Evolutionary conservation across 2,888 invertebrate genomes (phyloP).

Genomic region (Gymnocheta viridis): DNA sequence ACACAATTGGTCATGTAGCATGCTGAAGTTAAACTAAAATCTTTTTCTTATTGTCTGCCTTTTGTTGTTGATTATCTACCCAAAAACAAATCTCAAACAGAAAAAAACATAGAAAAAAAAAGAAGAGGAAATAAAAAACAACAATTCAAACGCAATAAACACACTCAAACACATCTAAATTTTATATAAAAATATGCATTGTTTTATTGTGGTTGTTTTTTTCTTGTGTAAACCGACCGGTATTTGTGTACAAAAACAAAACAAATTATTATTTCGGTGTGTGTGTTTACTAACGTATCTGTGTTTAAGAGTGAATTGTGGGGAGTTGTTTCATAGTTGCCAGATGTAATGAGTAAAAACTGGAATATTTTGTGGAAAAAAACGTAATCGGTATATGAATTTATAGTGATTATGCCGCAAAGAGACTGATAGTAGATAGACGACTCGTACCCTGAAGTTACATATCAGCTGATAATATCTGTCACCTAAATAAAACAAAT

Average conservation of each 20-base stretch:
- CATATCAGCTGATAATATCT: no score
- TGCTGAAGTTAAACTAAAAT: conserved; percentile 66
- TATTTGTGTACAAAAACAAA: conserved; percentile 48
- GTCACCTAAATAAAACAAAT: no score
- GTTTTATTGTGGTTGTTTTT: conserved; percentile 19
- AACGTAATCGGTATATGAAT: no score
- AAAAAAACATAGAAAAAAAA: conserved; percentile 15
- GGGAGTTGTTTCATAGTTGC: neutral
- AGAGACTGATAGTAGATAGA: no score
- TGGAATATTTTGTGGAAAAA: no score
- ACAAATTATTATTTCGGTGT: neutral
- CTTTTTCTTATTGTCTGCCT: conserved; percentile 61
- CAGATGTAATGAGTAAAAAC: no score
- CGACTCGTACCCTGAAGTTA: no score
- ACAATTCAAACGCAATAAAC: conserved; percentile 7
- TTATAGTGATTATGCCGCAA: neutral
- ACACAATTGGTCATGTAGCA: conserved; percentile 63
- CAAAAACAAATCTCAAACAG: conserved; percentile 50
- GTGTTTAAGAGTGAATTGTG: neutral
- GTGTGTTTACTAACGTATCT: neutral
- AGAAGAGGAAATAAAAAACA: conserved; percentile 15
- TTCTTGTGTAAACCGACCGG: conserved; percentile 41
- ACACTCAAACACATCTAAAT: neutral
- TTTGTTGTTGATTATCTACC: conserved; percentile 64
- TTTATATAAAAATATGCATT: neutral